Evolutionary conservation across 2,888 invertebrate species (phyloP), one percentile per base, ranked within the genome.

Genomic region (Hirtodrosophila cameraria): DNA sequence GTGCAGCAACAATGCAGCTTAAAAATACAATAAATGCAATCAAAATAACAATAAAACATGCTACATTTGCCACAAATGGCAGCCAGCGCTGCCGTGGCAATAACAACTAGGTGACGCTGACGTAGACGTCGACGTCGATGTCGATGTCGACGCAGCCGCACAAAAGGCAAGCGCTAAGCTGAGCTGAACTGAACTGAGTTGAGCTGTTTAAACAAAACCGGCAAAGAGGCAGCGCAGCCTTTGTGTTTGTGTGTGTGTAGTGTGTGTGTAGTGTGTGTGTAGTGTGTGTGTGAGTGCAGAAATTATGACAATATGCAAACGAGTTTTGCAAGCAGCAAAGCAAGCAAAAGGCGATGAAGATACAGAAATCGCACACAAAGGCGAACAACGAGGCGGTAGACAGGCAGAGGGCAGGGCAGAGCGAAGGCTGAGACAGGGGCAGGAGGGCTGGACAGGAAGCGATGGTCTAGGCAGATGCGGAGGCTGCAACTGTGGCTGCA

Each of bases 11-110:
- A 84, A 87, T 87, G 81, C 81, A 67, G 86, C 83, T 86, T 87
- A 83, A 87, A 74, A 87, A 80, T 74, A 88, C 87, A 88, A 86
- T 86, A 88, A 81, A 81, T 87, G 88, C 78, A 86, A 87, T 86
- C 86, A 86, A 87, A 86, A 86, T 88, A 87, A 88, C 88, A 88
- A 86, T 86, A 88, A 86, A 88, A 87, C 88, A 87, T 78, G 84
- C 85, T 76, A 79, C 88, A 83, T 82, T 82, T 83, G 83, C 76
- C 71, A 65, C 80, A 86, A 87, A 84, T 71, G 82, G 82, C 72
- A 73, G 80, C 38, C 28, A 28, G 12, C 45, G 41, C 35, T 31
- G 69, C 38, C 27, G 16, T 58, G 31, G 75, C 63, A 78, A 58
- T 57, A 72, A 58, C 58, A 58, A 59, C 58, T 52, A 57, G 30